Conservation (phyloP, 2,888 invertebrate species). For the Stramonita haemastoma region DNA sequence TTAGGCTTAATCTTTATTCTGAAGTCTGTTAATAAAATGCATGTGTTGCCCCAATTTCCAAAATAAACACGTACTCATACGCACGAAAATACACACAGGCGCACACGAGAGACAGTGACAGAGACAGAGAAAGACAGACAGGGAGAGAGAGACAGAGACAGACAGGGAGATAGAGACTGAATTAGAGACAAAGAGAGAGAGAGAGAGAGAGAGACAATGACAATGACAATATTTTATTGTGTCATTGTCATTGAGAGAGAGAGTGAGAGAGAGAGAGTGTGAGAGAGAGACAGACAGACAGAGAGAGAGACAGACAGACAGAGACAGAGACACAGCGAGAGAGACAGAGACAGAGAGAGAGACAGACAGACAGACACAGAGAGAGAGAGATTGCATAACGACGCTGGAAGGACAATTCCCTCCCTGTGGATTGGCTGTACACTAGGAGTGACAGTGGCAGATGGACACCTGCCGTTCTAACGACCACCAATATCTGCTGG, state of each 20-base stretch:
- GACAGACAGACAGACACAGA: neutral
- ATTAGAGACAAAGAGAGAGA: too few species aligned
- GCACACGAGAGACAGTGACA: neutral
- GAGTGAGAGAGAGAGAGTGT: neutral
- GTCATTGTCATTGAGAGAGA: too few species aligned
- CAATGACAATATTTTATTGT: too few species aligned
- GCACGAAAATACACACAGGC: neutral
- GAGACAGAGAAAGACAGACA: neutral
- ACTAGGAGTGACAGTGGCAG: too few species aligned
- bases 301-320: neutral
- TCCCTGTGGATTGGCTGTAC: too few species aligned
- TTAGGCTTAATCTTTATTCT: too few species aligned
- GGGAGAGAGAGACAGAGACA: neutral
- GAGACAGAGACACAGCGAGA: neutral
- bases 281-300: neutral
- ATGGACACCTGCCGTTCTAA: too few species aligned
- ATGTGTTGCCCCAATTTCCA: too few species aligned
- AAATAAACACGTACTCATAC: too few species aligned
- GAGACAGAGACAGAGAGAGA: neutral
- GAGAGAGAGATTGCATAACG: neutral
- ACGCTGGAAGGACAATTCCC: too few species aligned
- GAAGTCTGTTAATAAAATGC: too few species aligned
- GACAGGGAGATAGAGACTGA: neutral
- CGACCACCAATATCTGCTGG: too few species aligned
- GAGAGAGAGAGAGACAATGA: neutral